Conservation (phyloP, 2,888 invertebrate species). For the Thecocarcelia acutangulata region DNA sequence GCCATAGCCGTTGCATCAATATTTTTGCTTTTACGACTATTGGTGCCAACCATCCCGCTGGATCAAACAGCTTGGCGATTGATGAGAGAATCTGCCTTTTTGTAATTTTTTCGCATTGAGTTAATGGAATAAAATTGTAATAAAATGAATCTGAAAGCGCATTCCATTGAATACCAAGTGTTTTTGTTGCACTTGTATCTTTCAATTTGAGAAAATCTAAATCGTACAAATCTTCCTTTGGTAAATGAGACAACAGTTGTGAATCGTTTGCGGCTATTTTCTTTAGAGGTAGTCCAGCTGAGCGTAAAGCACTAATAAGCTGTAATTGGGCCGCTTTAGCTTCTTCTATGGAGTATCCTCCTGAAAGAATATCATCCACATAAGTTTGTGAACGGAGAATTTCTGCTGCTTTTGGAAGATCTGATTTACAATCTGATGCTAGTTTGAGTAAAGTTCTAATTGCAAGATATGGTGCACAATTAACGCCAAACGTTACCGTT, state of each 20-base stretch:
- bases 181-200: too few species aligned
- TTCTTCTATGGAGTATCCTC: constrained; percentile 1
- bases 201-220: constrained; percentile 7
- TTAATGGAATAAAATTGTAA: neutral
- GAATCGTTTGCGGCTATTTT: constrained; percentile 2
- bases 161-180: constrained; percentile 29
- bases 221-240: constrained; percentile 9
- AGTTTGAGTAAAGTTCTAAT: constrained; percentile 58
- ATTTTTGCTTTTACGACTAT: constrained; percentile 6
- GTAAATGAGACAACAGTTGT: neutral
- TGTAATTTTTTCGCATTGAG: neutral
- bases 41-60: neutral
- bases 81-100: constrained; percentile 9
- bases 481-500: constrained; percentile 68
- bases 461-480: constrained; percentile 40
- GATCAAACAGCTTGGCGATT: constrained; percentile 12
- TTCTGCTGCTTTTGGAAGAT: constrained; percentile 37
- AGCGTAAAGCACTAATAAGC: neutral
- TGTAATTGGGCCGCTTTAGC: neutral
- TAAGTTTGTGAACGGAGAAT: neutral
- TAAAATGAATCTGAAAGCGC: constrained; percentile 10
- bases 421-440: constrained; percentile 33
- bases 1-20: constrained; percentile 2
- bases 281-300: neutral
- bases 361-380: constrained; percentile 12